phyloP scores from a whole-genome alignment of 2,888 invertebrate genomes.

The Cloeon dipterum region DNA sequence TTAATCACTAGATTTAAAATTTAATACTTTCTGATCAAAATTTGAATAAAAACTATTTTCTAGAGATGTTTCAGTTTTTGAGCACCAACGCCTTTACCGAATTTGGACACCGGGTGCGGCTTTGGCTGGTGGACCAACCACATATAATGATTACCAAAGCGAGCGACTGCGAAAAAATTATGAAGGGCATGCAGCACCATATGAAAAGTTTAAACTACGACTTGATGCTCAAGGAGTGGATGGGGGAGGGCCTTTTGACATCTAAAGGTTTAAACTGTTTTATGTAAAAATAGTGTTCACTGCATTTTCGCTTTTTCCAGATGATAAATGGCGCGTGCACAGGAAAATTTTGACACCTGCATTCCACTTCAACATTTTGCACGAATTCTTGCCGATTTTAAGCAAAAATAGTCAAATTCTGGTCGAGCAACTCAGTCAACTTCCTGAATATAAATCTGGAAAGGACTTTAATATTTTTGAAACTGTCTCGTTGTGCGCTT shows the following conservation, averaged over 20 bases:
- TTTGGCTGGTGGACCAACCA: not conserved
- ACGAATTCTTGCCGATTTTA: conserved; percentile 18
- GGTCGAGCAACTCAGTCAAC: conserved; percentile 14
- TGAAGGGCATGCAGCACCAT: not conserved
- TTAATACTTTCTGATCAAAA: no score
- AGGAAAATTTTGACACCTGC: conserved; percentile 23
- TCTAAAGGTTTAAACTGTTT: not conserved
- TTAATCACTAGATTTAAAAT: no score
- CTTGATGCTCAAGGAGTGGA: not conserved
- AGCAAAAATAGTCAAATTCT: conserved; percentile 16
- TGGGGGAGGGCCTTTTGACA: not conserved
- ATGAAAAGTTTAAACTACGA: not conserved
- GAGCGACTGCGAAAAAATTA: not conserved
- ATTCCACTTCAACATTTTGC: conserved; percentile 22
- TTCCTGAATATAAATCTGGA: conserved; percentile 9
- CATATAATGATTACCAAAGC: not conserved
- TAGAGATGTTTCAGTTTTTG: no score
- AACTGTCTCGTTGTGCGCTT: conserved; percentile 4
- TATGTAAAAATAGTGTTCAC: no score
- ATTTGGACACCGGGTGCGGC: not conserved
- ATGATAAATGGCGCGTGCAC: conserved; percentile 20
- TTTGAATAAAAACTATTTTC: no score
- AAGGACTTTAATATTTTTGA: not conserved
- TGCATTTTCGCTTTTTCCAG: no score
- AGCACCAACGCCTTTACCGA: no score